Conservation (phyloP, 2,888 invertebrate species). For the Bembecia ichneumoniformis region DNA sequence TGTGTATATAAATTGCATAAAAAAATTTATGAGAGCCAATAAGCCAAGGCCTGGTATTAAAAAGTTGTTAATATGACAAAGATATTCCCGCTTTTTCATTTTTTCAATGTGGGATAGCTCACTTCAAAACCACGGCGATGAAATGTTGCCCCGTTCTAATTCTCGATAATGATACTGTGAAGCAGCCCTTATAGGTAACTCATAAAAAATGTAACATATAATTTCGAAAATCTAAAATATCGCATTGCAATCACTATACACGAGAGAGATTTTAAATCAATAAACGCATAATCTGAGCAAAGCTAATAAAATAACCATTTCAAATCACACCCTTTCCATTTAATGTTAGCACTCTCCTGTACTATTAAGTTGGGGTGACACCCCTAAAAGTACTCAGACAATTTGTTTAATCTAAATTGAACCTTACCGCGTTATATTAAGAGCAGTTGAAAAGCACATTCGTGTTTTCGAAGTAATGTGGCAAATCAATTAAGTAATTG, state of each 20-base stretch:
- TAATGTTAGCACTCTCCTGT: conserved; percentile 37
- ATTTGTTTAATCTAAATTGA: not conserved
- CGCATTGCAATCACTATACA: not conserved
- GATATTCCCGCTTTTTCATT: too few relatives aligned
- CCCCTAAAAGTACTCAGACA: conserved; percentile 4
- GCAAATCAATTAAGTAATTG: conserved; percentile 64
- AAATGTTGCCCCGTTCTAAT: too few relatives aligned
- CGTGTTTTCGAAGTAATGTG: conserved; percentile 30
- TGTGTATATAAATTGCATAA: too few relatives aligned
- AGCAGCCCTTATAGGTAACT: too few relatives aligned
- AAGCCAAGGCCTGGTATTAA: too few relatives aligned
- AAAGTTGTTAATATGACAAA: too few relatives aligned
- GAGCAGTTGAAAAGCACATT: conserved; percentile 2
- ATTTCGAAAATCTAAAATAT: too few relatives aligned
- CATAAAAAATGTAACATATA: too few relatives aligned
- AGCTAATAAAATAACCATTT: conserved; percentile 64
- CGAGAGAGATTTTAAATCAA: conserved; percentile 9
- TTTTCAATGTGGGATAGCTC: too few relatives aligned
- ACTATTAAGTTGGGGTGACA: conserved; percentile 22
- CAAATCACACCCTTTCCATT: conserved; percentile 57
- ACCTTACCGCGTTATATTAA: not conserved
- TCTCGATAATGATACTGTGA: too few relatives aligned
- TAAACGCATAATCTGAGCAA: conserved; percentile 50
- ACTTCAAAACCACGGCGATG: too few relatives aligned
- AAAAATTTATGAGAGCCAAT: too few relatives aligned